These are phyloP conservation scores for Pandemis cinnamomeana DNA, from an alignment of 2,888 invertebrate genomes.

Conservation along the genomic window DNA sequence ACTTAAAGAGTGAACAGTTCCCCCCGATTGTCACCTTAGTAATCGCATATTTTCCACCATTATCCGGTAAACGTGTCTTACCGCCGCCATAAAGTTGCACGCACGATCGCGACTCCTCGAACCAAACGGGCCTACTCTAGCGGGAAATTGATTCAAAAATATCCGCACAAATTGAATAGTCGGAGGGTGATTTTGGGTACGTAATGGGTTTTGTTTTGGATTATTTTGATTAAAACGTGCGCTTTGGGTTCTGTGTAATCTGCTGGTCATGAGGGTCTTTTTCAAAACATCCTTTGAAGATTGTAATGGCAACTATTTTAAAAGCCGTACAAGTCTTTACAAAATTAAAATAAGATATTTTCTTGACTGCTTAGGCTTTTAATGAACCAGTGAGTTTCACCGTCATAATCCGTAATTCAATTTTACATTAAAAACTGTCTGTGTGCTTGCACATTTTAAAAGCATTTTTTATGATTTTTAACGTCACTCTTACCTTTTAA, in stretches of 20 bases:
- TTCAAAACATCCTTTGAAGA: background rate
- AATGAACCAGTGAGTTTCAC: too few species aligned
- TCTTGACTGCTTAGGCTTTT: too few species aligned
- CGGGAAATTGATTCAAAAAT: constrained; percentile 63
- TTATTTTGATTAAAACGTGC: constrained; percentile 33
- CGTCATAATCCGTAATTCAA: too few species aligned
- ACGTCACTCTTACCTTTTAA: too few species aligned
- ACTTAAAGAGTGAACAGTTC: background rate
- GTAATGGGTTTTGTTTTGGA: constrained; percentile 43
- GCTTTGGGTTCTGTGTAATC: constrained; percentile 7
- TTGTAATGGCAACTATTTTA: background rate
- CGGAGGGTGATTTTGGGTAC: constrained; percentile 49
- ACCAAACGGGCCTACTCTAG: constrained; percentile 52
- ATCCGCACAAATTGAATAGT: constrained; percentile 60
- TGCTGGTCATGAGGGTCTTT: background rate
- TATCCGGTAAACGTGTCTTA: constrained; percentile 30
- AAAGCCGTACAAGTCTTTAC: too few species aligned
- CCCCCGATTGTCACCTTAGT: constrained; percentile 39
- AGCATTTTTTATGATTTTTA: too few species aligned
- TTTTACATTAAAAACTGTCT: too few species aligned
- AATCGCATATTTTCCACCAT: constrained; percentile 41
- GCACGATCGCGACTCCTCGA: constrained; percentile 51
- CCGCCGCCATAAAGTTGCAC: constrained; percentile 48
- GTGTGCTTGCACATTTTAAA: too few species aligned
- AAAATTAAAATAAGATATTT: too few species aligned